A percentile compares a stretch with the other conserved stretches of the same genome.
phyloP scores from a whole-genome alignment of 2,888 invertebrate species.

The Eurois occulta region DNA sequence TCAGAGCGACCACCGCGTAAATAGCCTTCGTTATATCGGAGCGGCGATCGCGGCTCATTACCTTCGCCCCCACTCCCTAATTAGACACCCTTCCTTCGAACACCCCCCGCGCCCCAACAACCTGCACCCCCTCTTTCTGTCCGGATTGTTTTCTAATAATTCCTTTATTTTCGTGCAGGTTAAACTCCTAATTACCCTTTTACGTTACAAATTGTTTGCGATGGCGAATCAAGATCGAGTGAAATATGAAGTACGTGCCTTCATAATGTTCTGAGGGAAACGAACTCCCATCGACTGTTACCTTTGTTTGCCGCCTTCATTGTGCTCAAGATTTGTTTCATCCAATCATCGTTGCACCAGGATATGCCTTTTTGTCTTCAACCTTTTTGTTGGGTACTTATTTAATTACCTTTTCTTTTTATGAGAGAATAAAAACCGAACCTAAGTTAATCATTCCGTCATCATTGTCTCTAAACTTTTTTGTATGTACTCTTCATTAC shows the following conservation, averaged over 20 bases:
- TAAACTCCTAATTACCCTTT: constrained; percentile 83
- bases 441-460: constrained; percentile 54
- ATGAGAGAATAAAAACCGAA: constrained; percentile 44
- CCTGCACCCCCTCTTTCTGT: constrained; percentile 69
- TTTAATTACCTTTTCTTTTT: constrained; percentile 62
- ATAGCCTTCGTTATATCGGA: constrained; percentile 89
- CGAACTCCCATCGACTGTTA: constrained; percentile 29
- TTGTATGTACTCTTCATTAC: constrained; percentile 42
- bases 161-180: constrained; percentile 86
- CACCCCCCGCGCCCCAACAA: constrained; percentile 61
- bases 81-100: constrained; percentile 84
- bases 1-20: constrained; percentile 89
- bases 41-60: constrained; percentile 90
- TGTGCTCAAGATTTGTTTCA: constrained; percentile 42
- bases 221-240: constrained; percentile 65
- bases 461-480: constrained; percentile 57
- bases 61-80: constrained; percentile 87
- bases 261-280: constrained; percentile 49
- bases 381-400: constrained; percentile 45
- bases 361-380: constrained; percentile 45
- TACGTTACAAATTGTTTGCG: constrained; percentile 77
- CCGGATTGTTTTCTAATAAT: constrained; percentile 90
- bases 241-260: constrained; percentile 67
- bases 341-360: constrained; percentile 50
- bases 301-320: constrained; percentile 32